Evolutionary conservation across 2,888 invertebrate species (phyloP).

Genomic region (Axea sp.): DNA sequence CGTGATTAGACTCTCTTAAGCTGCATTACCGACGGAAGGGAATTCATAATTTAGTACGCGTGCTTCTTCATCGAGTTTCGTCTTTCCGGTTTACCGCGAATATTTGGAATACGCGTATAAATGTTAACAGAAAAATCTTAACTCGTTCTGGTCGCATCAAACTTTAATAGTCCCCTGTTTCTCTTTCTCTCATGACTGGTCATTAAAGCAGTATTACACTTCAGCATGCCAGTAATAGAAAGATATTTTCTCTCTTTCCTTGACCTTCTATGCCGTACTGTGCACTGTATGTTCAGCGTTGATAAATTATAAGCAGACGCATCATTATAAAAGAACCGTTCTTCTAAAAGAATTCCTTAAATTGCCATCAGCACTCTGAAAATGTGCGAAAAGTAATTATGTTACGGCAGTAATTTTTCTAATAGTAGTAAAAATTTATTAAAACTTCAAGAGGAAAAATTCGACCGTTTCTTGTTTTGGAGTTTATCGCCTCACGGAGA

Average conservation of each 20-base stretch:
- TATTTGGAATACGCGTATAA: too few species aligned
- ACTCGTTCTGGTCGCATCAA: conserved; percentile 41
- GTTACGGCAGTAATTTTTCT: conserved; percentile 29
- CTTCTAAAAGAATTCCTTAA: conserved; percentile 43
- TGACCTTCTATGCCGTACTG: conserved; percentile 32
- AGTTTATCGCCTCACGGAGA: too few species aligned
- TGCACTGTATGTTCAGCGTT: conserved; percentile 41
- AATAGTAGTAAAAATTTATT: conserved; percentile 23
- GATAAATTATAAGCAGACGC: conserved; percentile 60
- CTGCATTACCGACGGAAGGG: conserved; percentile 10
- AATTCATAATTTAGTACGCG: conserved; percentile 20
- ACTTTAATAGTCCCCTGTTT: conserved; percentile 1
- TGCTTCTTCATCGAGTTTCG: conserved; percentile 5
- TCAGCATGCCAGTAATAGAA: conserved; percentile 58
- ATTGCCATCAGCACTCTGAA: conserved; percentile 29
- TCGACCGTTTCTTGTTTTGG: neutral
- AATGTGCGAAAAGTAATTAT: conserved; percentile 54
- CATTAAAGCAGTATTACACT: conserved; percentile 61
- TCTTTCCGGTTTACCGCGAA: too few species aligned
- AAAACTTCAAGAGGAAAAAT: conserved; percentile 13
- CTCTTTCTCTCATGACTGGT: conserved; percentile 13
- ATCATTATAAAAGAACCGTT: conserved; percentile 47
- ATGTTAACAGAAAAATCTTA: conserved; percentile 38
- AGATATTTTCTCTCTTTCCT: conserved; percentile 40
- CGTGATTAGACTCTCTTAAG: conserved; percentile 2